phyloP scores from a whole-genome alignment of 1,140 invertebrate species.

The Aphelenchoides avenae region DNA sequence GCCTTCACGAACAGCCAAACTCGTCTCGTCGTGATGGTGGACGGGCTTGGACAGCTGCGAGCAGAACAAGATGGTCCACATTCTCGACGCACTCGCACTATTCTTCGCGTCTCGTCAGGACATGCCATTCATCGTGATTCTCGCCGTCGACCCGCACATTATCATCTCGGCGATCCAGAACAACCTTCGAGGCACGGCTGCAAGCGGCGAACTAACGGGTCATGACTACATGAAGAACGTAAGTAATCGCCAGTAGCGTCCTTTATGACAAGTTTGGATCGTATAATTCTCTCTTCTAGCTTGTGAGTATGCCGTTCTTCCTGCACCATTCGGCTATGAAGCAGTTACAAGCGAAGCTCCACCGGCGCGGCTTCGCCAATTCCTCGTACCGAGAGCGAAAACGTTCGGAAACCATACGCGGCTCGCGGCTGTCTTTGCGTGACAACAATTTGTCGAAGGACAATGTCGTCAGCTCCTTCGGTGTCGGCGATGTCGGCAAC shows the following conservation, averaged over 20 bases:
- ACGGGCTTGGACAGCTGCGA: conserved; percentile 95
- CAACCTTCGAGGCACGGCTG: conserved; percentile 40
- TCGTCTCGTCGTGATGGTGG: conserved; percentile 77
- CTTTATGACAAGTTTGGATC: too few species aligned
- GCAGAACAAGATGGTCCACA: conserved; percentile 82
- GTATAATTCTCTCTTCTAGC: too few species aligned
- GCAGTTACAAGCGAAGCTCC: conserved; percentile 13
- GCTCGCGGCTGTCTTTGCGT: conserved; percentile 29
- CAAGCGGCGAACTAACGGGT: conserved; percentile 69
- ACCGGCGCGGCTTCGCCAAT: conserved; percentile 19
- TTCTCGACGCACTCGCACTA: conserved; percentile 88
- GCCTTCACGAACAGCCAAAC: conserved; percentile 56
- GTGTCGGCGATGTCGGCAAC: conserved; percentile 45
- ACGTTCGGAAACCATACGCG: conserved; percentile 36
- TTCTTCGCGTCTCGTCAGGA: conserved; percentile 67
- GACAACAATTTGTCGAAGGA: conserved; percentile 28
- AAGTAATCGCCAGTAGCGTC: too few species aligned
- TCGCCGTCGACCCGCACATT: conserved; percentile 58
- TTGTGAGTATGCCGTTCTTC: conserved; percentile 95
- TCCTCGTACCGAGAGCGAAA: conserved; percentile 20
- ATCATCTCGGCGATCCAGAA: conserved; percentile 57
- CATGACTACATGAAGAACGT: conserved; percentile 89
- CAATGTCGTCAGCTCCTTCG: conserved; percentile 15
- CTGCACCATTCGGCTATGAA: conserved; percentile 85
- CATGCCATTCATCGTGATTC: conserved; percentile 55